Evolutionary conservation across 1,140 invertebrate genomes (phyloP).

Genomic region (Myzus persicae): DNA sequence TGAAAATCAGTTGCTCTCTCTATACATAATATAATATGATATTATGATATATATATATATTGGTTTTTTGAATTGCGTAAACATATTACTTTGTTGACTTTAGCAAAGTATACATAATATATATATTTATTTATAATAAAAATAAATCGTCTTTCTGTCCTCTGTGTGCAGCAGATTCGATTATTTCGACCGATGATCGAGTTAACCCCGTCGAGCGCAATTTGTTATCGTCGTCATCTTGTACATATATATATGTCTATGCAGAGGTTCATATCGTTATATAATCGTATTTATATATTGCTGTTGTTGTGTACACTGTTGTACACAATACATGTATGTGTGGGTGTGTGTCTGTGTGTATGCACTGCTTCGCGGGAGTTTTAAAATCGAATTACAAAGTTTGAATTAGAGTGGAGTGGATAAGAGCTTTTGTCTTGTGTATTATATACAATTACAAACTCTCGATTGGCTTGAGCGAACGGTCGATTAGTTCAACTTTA

Average conservation of each 20-base stretch:
- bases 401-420: neutral
- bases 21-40: neutral
- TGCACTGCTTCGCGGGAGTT: neutral
- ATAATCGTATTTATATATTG: neutral
- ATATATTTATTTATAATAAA: neutral
- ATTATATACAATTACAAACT: neutral
- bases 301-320: neutral
- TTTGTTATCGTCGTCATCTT: neutral
- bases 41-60: neutral
- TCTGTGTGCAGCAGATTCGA: neutral
- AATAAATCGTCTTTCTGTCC: neutral
- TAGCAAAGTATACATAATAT: neutral
- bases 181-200: conserved; percentile 8
- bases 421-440: neutral
- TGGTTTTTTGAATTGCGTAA: neutral
- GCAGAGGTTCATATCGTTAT: neutral
- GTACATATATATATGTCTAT: neutral
- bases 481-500: neutral
- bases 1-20: neutral
- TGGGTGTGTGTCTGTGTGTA: neutral
- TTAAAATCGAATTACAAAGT: conserved; percentile 40
- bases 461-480: neutral
- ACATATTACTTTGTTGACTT: neutral
- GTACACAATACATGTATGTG: neutral
- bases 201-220: neutral